phyloP scores from a whole-genome alignment of 1,140 invertebrate species.

The Micrasema minimum region DNA sequence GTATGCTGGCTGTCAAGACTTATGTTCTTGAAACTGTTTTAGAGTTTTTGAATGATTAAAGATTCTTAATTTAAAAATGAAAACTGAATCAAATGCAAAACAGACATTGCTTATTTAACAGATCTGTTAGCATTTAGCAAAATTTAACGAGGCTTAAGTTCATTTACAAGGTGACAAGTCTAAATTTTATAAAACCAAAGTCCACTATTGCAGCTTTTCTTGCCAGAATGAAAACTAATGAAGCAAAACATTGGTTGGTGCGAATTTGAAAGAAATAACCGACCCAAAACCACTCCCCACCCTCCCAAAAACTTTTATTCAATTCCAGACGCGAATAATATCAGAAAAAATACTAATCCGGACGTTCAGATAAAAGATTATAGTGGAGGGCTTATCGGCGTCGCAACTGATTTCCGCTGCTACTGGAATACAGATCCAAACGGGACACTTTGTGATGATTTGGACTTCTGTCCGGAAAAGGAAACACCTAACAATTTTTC shows the following conservation, averaged over 20 bases:
- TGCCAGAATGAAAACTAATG: slow-evolving; percentile 47
- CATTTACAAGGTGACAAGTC: slow-evolving; percentile 51
- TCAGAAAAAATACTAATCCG: no score
- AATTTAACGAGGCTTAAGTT: slow-evolving; percentile 50
- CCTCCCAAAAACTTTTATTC: slow-evolving; percentile 58
- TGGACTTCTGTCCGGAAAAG: slow-evolving; percentile 46
- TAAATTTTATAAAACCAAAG: slow-evolving; percentile 54
- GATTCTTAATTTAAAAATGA: slow-evolving; percentile 49
- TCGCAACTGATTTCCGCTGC: slow-evolving; percentile 60
- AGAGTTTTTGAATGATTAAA: slow-evolving; percentile 37
- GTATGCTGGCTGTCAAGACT: slow-evolving; percentile 49
- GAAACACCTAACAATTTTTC: background rate
- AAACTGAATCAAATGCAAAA: slow-evolving; percentile 50
- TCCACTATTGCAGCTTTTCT: slow-evolving; percentile 49
- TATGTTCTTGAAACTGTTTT: background rate
- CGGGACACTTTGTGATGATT: slow-evolving; percentile 46
- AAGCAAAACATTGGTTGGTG: slow-evolving; percentile 54
- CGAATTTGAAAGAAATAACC: slow-evolving; percentile 38
- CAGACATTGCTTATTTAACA: slow-evolving; percentile 55
- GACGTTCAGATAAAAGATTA: slow-evolving; percentile 59
- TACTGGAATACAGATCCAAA: slow-evolving; percentile 54
- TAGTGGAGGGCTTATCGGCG: slow-evolving; percentile 58
- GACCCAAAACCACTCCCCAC: slow-evolving; percentile 56
- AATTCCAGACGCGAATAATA: slow-evolving; percentile 59
- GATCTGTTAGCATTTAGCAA: slow-evolving; percentile 54